Conservation (phyloP, 2,888 invertebrate genomes). For the Pyrrhia umbra region DNA sequence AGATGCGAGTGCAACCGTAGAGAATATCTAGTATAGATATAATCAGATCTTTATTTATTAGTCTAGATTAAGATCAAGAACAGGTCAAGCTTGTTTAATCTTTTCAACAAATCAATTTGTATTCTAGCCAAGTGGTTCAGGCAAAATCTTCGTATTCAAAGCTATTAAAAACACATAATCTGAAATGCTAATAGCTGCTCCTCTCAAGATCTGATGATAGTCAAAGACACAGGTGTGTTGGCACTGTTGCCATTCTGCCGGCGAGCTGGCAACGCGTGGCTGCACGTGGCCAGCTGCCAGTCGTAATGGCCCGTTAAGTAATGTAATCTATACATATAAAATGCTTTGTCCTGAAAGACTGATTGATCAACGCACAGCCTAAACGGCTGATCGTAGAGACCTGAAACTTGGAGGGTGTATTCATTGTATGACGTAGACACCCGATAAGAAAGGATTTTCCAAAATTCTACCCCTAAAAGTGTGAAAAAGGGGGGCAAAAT, state of each 20-base stretch:
- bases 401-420: no score
- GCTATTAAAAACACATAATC: slow-evolving; percentile 31
- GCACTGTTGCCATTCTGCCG: slow-evolving; percentile 36
- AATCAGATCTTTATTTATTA: no score
- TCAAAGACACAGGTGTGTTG: slow-evolving; percentile 54
- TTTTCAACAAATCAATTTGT: slow-evolving; percentile 14
- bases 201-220: slow-evolving; percentile 28
- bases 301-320: slow-evolving; percentile 46
- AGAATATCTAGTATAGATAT: no score
- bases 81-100: slow-evolving; percentile 33
- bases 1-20: no score
- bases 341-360: no score
- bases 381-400: no score
- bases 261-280: slow-evolving; percentile 36
- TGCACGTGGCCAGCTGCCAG: slow-evolving; percentile 49
- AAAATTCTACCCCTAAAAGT: no score
- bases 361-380: no score
- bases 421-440: no score
- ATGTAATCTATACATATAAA: slow-evolving; percentile 26
- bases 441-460: no score
- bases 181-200: background rate
- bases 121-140: slow-evolving; percentile 20
- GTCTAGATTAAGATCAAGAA: slow-evolving; percentile 7
- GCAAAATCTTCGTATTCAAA: background rate
- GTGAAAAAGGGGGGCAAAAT: no score